Evolutionary conservation across 2,888 invertebrate species (phyloP), one percentile per base, ranked within the genome.

Genomic region (Linyphia triangularis): DNA sequence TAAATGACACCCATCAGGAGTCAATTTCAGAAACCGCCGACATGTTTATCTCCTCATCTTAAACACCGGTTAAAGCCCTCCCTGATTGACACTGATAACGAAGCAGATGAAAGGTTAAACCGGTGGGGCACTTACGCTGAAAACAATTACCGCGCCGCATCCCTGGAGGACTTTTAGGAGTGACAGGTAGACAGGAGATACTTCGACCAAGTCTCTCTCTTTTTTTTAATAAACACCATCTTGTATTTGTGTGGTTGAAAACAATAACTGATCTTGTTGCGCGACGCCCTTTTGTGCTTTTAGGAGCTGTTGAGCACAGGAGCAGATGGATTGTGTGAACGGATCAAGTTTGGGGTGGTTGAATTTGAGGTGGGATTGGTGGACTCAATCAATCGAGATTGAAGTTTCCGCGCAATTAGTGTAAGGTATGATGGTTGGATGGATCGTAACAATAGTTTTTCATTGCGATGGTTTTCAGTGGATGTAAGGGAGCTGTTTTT

Each of bases 101-200:
- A 73, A 73, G 19, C 33, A 33, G 57, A 73, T 30, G 73, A 73
- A 59, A 33, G 57, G 73, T 73, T 73, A 57, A 22, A 59, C n/a
- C 51, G 26, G 57, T 30, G 28, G 43, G 26, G 26, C 43, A 28
- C 43, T 72, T 59, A 59, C 73, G 57, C 30, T 57, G 30, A 73
- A 73, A 73, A 73, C 73, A 73, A 73, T 73, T 73, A 73, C 72
- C n/a, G n/a, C 57, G 30, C 57, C 59, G 70, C 40, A 43, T 16
- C 43, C 70, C 57, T 22, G 16, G 13, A 30, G 22, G 57, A 51
- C 13, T 24, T 13, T 13, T 63, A 19, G 57, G 59, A 73, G 33
- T 73, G 73, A 19, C 73, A 73, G 51, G 59, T 59, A 73, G 73
- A 73, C 73, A 73, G 73, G 57, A 57, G 73, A 73, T 57, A 19